phyloP scores from a whole-genome alignment of 2,797 vertebrate genomes.

The Hydrocynus forskahlii region DNA sequence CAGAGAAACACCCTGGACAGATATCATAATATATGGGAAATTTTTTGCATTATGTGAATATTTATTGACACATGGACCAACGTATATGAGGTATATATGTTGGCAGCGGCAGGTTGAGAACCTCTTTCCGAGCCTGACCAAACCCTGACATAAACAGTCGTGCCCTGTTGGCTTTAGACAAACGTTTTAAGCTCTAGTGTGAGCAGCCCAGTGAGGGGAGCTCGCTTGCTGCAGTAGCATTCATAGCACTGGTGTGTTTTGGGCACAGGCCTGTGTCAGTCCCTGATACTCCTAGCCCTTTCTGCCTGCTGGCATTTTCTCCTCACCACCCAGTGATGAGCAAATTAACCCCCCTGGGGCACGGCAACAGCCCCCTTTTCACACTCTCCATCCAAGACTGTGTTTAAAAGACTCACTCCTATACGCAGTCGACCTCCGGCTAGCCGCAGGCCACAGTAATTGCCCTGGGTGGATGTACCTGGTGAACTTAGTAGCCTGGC shows the following conservation, averaged over 20 bases:
- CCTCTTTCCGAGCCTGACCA: background rate
- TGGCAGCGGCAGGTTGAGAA: background rate
- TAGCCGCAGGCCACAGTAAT: constrained; percentile 43
- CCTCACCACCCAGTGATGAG: constrained; percentile 15
- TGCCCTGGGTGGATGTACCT: constrained; percentile 40
- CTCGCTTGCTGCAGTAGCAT: background rate
- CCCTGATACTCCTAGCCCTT: constrained; percentile 38
- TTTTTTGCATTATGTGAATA: too few relatives aligned
- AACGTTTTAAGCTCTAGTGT: background rate
- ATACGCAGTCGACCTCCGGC: constrained; percentile 37
- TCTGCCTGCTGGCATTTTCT: constrained; percentile 29
- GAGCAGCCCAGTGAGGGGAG: background rate
- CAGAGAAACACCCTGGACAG: too few relatives aligned
- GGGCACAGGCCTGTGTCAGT: constrained; percentile 24
- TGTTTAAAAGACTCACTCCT: constrained; percentile 16
- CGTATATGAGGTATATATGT: too few relatives aligned
- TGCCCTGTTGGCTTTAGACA: background rate
- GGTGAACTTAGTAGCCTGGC: constrained; percentile 7
- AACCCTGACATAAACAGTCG: background rate
- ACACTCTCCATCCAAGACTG: constrained; percentile 23
- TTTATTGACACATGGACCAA: too few relatives aligned
- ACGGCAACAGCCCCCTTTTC: constrained; percentile 14
- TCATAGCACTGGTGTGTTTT: background rate
- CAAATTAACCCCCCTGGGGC: constrained; percentile 45
- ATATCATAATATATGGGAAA: background rate